Evolutionary conservation across 2,113 vertebrate genomes (phyloP), one percentile per base, ranked within the genome.

Genomic region (Psittacula cyanocephala): DNA sequence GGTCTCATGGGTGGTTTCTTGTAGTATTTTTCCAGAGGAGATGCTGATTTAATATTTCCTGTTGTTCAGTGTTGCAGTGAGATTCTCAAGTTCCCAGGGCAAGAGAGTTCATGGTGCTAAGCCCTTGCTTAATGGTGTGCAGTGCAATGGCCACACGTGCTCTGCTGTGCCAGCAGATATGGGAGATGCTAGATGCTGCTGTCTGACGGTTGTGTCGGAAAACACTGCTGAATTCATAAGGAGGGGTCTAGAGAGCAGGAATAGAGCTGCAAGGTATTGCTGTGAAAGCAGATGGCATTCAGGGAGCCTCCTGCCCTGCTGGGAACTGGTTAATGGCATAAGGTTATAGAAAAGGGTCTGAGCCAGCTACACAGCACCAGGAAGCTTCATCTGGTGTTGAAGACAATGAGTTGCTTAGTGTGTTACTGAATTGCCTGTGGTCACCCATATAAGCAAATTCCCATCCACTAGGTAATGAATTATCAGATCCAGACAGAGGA

Each of bases 41-140:
- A 81, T 88, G 60, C 89, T 93, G 97, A 96, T 91, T 84, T 95
- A 96, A 68, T 89, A 19, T 67, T 96, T 97, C 95, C 92, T 95
- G 82, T 94, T 95, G 60, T 91, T 96, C 71, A 69, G 22, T 13
- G 19, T 52, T 91, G 74, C 50, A 55, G 63, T 62, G 77, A 78
- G 90, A 93, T 89, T 78, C 79, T 84, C 44, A 18, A n/a, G 55
- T 84, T 88, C 81, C 69, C 53, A 81, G 86, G 59, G 46, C 74
- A 52, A 43, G 82, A 69, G 46, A 63, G 78, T 84, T 92, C 11
- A 10, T 39, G n/a, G 33, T 65, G 43, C 47, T 41, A 75, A 92
- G 49, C 41, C 24, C 23, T 67, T 55, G 37, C 12, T 11, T 35
- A n/a, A 41, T 62, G 9, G 13, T 55, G 55, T 53, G 46, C 39